Evolutionary conservation across 2,113 vertebrate genomes (phyloP), one percentile per base, ranked within the genome.

Genomic region (Meriones unguiculatus): DNA sequence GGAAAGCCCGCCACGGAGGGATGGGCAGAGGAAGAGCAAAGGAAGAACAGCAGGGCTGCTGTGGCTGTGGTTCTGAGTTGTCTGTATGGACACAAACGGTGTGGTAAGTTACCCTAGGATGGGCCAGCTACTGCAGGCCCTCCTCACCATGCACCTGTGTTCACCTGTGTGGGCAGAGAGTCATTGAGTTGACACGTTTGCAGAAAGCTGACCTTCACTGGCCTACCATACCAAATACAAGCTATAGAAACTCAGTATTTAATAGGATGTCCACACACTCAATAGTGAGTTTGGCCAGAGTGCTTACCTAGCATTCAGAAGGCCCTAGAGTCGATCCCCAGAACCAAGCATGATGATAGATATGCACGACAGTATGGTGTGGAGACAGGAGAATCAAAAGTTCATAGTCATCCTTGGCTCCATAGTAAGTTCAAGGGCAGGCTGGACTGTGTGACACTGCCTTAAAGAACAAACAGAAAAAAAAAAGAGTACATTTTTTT

Each of bases 61-160:
- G 12, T 1, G 2, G 65, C 35, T 11, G 0, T 12, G 7, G 25
- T 17, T 75, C 35, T 41, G 2, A 38, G 38, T 1, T 2, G 1
- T 59, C 64, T n/a, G 20, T 0, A 14, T 1, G 30, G 41, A 46
- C n/a, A 3, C 50, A 30, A 1, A 52, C 46, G 17, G 52, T 2
- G 5, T 41, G 9, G 30, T 30, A 28, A 1, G 2, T 69, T 12
- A 8, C 20, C 65, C 1, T 7, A 25, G 5, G 5, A 41, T 25
- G 20, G 12, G 15, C 35, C 25, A 46, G 12, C 22, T 5, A 67
- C 15, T n/a, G 13, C 14, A 2, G 4, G 11, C 10, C n/a, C 20
- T 14, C 50, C 46, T 84, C 6, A 2, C 8, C 70, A 3, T 20
- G 78, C 54, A 24, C 4, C 2, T 20, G 35, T 70, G 41, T 8